Conservation (phyloP, 2,888 invertebrate genomes). For the Ectemnius continuus region DNA sequence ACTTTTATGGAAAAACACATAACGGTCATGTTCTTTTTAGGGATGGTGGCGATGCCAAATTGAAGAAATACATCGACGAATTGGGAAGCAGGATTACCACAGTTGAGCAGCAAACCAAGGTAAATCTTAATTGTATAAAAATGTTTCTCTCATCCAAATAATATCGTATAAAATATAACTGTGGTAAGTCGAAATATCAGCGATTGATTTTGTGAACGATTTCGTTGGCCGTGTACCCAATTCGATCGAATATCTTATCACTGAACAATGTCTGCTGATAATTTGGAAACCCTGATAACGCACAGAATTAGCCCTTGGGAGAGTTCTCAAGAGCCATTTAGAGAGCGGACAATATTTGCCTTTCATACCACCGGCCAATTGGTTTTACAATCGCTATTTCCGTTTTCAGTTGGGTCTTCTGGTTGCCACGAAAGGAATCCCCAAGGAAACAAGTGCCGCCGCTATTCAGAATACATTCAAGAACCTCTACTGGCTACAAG, state of each 20-base stretch:
- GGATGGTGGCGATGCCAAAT: neutral
- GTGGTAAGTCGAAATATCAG: neutral
- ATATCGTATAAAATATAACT: neutral
- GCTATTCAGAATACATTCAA: neutral
- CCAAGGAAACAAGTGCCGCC: neutral
- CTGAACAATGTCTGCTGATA: neutral
- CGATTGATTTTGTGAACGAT: neutral
- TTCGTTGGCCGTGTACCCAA: neutral
- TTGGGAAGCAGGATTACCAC: slow-evolving; percentile 5
- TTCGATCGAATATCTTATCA: neutral
- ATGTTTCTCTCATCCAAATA: neutral
- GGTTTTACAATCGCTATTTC: neutral
- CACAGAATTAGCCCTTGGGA: neutral
- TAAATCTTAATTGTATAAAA: slow-evolving; percentile 4
- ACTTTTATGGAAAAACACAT: neutral
- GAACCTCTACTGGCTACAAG: slow-evolving; percentile 21
- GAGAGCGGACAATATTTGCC: neutral
- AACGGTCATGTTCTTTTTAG: slow-evolving; percentile 9
- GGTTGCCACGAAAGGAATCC: neutral
- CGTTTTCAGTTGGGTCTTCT: slow-evolving; percentile 8
- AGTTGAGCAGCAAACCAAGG: neutral
- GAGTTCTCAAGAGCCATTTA: neutral
- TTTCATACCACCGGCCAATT: neutral
- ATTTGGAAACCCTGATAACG: neutral
- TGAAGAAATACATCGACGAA: neutral